Conservation (phyloP, 2,888 invertebrate genomes). For the Melinopterus prodromus region DNA sequence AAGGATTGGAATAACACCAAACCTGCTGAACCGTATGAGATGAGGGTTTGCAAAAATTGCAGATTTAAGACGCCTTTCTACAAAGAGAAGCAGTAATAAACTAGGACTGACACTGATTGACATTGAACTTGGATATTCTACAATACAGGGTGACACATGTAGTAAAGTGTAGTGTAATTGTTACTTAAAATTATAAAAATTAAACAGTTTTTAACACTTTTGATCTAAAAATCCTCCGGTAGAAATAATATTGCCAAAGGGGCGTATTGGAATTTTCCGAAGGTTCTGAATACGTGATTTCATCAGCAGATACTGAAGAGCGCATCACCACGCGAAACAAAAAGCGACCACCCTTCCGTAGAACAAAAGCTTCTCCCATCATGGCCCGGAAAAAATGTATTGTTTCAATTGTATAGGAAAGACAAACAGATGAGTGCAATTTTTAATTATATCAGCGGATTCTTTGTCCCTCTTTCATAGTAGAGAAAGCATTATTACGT, state of each 20-base stretch:
- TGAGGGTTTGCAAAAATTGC: slow-evolving; percentile 13
- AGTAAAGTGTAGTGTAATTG: background rate
- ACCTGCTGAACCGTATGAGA: background rate
- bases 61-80: slow-evolving; percentile 21
- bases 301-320: slow-evolving; percentile 20
- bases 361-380: slow-evolving; percentile 44
- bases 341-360: slow-evolving; percentile 25
- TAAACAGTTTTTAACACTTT: background rate
- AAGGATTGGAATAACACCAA: background rate
- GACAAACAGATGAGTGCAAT: slow-evolving; percentile 53
- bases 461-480: slow-evolving; percentile 44
- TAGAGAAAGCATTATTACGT: slow-evolving; percentile 15
- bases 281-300: slow-evolving; percentile 8
- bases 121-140: background rate
- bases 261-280: background rate
- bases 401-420: slow-evolving; percentile 52
- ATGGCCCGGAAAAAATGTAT: slow-evolving; percentile 48
- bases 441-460: slow-evolving; percentile 51
- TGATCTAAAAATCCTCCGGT: no score
- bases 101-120: no score
- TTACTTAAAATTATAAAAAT: background rate
- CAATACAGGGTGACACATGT: background rate
- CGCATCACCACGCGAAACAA: slow-evolving; percentile 18
- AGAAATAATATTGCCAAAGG: background rate
- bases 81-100: background rate